These are phyloP conservation scores for Pipistrellus pipistrellus DNA, from an alignment of 2,797 vertebrate genomes.

Conservation along the genomic window DNA sequence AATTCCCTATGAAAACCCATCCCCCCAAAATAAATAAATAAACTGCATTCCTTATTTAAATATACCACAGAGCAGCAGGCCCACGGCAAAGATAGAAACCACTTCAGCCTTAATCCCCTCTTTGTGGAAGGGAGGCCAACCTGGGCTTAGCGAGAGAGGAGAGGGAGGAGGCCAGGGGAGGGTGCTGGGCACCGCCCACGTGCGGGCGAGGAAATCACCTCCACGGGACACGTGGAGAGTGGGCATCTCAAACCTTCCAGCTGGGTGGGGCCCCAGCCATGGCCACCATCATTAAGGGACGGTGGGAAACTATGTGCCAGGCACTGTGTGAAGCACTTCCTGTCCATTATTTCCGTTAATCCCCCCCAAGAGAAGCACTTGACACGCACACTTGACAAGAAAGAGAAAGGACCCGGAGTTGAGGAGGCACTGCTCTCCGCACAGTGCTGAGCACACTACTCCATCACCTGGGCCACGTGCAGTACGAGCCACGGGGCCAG, in stretches of 20 bases:
- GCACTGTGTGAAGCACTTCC: neutral
- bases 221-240: neutral
- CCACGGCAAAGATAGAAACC: slow-evolving; percentile 68
- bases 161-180: neutral
- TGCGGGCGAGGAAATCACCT: neutral
- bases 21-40: slow-evolving; percentile 73
- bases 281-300: neutral
- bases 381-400: neutral
- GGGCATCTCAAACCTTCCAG: neutral
- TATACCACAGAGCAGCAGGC: slow-evolving; percentile 53
- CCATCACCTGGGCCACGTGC: neutral
- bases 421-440: neutral
- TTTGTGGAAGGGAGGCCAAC: slow-evolving; percentile 58
- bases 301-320: neutral
- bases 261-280: neutral
- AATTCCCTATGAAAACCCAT: slow-evolving; percentile 61
- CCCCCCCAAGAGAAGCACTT: neutral
- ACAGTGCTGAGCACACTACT: accelerated
- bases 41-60: slow-evolving; percentile 73
- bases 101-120: slow-evolving; percentile 36
- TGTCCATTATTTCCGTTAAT: neutral
- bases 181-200: accelerated
- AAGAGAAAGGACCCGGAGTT: neutral
- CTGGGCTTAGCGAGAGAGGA: slow-evolving; percentile 43
- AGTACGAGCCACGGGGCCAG: neutral